These are phyloP conservation scores for Gyrodactylus salaris DNA, from an alignment of 1,140 invertebrate genomes.

Conservation along the genomic window DNA sequence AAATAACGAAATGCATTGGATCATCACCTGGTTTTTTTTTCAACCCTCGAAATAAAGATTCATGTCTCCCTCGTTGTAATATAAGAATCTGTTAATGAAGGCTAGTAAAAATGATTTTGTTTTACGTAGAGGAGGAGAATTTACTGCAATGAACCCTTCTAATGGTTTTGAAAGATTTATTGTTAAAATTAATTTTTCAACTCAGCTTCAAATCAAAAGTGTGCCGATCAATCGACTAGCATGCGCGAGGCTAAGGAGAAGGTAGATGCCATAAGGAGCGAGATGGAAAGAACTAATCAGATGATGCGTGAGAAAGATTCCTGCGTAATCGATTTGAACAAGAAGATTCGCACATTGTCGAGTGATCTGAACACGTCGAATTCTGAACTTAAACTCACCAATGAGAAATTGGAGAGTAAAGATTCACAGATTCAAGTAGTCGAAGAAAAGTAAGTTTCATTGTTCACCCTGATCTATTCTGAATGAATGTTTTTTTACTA, in stretches of 20 bases:
- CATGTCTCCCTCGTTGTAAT: too few relatives aligned
- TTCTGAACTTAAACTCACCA: not conserved
- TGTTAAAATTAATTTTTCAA: not conserved
- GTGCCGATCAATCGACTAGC: not conserved
- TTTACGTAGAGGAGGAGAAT: too few relatives aligned
- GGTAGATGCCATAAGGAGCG: not conserved
- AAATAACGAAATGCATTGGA: too few relatives aligned
- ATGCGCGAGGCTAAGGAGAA: not conserved
- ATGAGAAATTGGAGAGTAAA: not conserved
- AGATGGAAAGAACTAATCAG: not conserved
- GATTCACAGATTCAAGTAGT: not conserved
- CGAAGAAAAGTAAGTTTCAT: not conserved
- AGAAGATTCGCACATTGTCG: not conserved
- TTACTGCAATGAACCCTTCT: too few relatives aligned
- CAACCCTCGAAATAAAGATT: too few relatives aligned
- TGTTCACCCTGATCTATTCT: not conserved
- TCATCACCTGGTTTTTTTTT: too few relatives aligned
- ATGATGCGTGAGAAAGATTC: not conserved
- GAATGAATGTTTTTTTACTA: not conserved
- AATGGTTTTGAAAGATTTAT: not conserved
- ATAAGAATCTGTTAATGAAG: too few relatives aligned
- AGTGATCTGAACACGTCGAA: not conserved
- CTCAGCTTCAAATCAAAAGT: not conserved
- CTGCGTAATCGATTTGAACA: not conserved
- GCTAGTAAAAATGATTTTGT: too few relatives aligned